Conservation (phyloP, 64 coral and sea anemone species). For the Pachyseris speciosa region DNA sequence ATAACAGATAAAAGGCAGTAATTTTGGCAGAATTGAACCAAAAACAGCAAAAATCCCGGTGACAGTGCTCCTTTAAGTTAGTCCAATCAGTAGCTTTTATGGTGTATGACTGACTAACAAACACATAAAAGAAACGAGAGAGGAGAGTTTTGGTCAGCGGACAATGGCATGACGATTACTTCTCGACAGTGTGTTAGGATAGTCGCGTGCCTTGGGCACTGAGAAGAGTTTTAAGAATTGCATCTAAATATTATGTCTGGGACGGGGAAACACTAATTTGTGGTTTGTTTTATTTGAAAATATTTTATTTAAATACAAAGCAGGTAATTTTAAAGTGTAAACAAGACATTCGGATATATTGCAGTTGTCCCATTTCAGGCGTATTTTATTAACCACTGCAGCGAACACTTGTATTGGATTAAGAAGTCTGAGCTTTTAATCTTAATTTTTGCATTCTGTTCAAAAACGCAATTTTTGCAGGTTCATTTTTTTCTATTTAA, state of each 20-base stretch:
- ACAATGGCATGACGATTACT: no score
- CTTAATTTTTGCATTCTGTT: background rate
- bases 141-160: no score
- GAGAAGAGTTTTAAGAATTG: no score
- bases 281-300: background rate
- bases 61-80: no score
- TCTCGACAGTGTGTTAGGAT: no score
- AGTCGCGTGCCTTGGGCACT: no score
- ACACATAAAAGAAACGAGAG: no score
- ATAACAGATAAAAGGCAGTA: no score
- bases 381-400: conserved; percentile 27
- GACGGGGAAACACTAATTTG: background rate
- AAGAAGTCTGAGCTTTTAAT: background rate
- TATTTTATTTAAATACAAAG: background rate
- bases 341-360: background rate
- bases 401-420: background rate
- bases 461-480: background rate
- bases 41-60: no score
- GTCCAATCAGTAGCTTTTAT: no score
- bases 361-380: background rate
- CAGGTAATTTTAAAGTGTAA: background rate
- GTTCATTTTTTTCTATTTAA: background rate
- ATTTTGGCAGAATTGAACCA: no score
- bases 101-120: no score
- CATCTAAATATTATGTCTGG: background rate